phyloP scores from a whole-genome alignment of 2,113 vertebrate genomes.

The Acrocephalus arundinaceus region DNA sequence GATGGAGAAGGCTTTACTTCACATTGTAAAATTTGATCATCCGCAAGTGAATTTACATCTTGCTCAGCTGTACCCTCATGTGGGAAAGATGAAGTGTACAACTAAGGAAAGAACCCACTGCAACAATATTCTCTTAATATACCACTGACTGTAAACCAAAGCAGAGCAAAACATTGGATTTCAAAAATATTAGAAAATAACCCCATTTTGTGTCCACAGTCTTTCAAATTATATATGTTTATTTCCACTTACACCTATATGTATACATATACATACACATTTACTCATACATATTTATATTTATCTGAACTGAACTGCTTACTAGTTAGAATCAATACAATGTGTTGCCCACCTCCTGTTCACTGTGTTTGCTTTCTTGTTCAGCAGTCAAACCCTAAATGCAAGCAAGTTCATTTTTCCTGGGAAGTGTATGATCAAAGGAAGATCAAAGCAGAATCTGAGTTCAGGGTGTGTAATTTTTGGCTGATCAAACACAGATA shows the following conservation, averaged over 20 bases:
- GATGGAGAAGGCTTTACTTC: not conserved
- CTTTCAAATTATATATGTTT: not conserved
- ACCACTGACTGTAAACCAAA: not conserved
- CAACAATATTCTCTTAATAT: not conserved
- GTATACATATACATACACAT: not conserved
- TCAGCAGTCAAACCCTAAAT: not conserved
- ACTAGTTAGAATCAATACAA: not conserved
- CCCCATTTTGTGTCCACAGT: not conserved
- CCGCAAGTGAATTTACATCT: not conserved
- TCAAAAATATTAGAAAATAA: not conserved
- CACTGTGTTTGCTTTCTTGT: not conserved
- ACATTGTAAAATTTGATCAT: not conserved
- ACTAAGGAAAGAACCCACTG: not conserved
- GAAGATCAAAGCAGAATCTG: conserved; percentile 7
- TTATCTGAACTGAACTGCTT: not conserved
- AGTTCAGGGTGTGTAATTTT: not conserved
- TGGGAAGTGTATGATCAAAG: not conserved
- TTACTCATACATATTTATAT: not conserved
- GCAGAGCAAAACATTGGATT: not conserved
- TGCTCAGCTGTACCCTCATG: not conserved
- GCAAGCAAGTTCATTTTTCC: not conserved
- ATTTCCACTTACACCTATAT: not conserved
- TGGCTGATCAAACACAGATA: not conserved
- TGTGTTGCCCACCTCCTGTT: not conserved
- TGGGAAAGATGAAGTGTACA: not conserved